phyloP scores from a whole-genome alignment of 2,113 vertebrate species.

The Corvus cornix region DNA sequence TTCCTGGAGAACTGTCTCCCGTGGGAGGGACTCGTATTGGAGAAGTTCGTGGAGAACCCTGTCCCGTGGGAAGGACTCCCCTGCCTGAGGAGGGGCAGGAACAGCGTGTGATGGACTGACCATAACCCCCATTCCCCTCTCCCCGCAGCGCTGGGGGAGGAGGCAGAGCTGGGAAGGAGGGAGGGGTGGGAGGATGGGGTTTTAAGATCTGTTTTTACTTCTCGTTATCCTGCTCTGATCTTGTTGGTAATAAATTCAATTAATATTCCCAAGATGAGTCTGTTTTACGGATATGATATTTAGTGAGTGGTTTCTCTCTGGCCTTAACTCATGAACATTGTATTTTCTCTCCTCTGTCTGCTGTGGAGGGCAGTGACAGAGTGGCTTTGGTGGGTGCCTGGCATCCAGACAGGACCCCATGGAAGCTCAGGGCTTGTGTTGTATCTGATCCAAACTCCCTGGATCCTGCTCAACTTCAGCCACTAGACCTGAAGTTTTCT shows the following conservation, averaged over 20 bases:
- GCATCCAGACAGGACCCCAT: not conserved
- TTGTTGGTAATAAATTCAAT: too few relatives aligned
- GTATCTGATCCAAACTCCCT: not conserved
- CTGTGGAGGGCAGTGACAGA: not conserved
- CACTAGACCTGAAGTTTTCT: not conserved
- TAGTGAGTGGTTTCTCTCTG: not conserved
- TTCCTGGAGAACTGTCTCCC: not conserved
- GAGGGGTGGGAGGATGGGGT: not conserved
- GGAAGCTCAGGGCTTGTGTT: not conserved
- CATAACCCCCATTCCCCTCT: not conserved
- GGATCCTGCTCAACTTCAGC: not conserved
- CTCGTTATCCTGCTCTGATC: not conserved
- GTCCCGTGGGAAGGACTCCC: not conserved
- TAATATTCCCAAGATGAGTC: not conserved
- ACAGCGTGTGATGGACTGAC: not conserved
- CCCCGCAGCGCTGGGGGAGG: too few relatives aligned
- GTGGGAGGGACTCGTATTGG: not conserved
- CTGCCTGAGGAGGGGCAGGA: too few relatives aligned
- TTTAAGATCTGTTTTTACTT: not conserved
- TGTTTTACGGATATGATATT: not conserved
- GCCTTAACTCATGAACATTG: fast-evolving
- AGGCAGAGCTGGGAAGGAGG: not conserved
- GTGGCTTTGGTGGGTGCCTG: not conserved
- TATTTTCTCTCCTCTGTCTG: not conserved
- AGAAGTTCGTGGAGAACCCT: not conserved